Evolutionary conservation across 2,113 vertebrate genomes (phyloP), one percentile per base, ranked within the genome.

Genomic region (Willisornis vidua): DNA sequence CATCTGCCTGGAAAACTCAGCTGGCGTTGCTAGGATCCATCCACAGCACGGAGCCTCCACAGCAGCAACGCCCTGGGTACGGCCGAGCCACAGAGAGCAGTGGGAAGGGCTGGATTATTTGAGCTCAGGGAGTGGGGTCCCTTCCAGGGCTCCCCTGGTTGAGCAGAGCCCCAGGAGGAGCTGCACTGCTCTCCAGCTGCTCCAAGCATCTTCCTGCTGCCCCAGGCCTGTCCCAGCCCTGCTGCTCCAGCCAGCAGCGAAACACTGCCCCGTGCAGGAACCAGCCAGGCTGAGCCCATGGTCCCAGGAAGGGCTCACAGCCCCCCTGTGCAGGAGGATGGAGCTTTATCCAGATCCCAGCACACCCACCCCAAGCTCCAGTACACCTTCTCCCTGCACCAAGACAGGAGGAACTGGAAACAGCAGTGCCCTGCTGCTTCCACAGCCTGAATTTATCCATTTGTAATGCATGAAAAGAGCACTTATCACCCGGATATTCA

Each of bases 191-290:
- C 61, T 73, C 73, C 45, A 7, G 57, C 35, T 58, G 55, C 85
- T 66, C 35, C 0, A 29, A 19, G 45, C 19, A 43, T 72, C 37
- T 19, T 65, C 29, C 68, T 4, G 0, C 52, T 15, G 19, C 49
- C 89, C 77, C 82, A 49, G 0, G 10, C 28, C 58, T 12, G 35
- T 46, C 70, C 54, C 6, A 0, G 52, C 16, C 52, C 77, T 75
- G 9, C 18, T 12, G 73, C 86, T 63, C 41, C 18, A 15, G 79
- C 66, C 39, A 1, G 86, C n/a, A 33, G 39, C 0, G n/a, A 79
- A 91, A 90, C 67, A 52, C 52, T 84, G 68, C 76, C 93, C 92
- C 57, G 41, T 68, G 84, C 24, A 86, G 87, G 97, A 93, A 14
- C 26, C 66, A 14, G 41, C 68, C 12, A 2, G n/a, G n/a, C 78